phyloP scores from a whole-genome alignment of 2,888 invertebrate species.

The Hemicrepidius hirtus region DNA sequence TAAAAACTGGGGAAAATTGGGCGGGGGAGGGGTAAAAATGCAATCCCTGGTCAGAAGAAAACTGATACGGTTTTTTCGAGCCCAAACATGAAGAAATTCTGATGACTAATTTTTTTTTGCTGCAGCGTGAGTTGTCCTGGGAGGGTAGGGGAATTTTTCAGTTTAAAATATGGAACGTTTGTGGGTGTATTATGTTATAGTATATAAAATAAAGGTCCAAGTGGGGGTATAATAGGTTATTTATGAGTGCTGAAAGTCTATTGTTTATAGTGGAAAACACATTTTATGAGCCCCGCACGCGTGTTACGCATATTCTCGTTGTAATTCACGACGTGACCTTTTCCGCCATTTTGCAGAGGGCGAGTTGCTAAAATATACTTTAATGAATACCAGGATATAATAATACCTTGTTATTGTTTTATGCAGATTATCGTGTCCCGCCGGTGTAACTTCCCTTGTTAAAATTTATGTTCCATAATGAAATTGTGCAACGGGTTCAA shows the following conservation, averaged over 20 bases:
- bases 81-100: no score
- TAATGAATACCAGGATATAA: slow-evolving; percentile 44
- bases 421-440: slow-evolving; percentile 38
- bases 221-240: slow-evolving; percentile 13
- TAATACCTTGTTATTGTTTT: slow-evolving; percentile 43
- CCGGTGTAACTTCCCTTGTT: slow-evolving; percentile 20
- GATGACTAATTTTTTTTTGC: no score
- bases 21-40: no score
- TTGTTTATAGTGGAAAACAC: slow-evolving; percentile 34
- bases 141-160: no score
- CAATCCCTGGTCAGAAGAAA: no score
- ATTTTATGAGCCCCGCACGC: slow-evolving; percentile 39
- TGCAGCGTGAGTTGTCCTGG: no score
- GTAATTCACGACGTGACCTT: slow-evolving; percentile 40
- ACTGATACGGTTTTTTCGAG: no score
- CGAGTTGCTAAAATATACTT: slow-evolving; percentile 35
- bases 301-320: slow-evolving; percentile 21
- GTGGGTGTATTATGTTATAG: no score
- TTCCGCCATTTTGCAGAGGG: slow-evolving; percentile 31
- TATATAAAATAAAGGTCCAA: slow-evolving; percentile 6
- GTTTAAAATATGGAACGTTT: no score
- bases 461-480: slow-evolving; percentile 33
- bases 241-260: slow-evolving; percentile 24
- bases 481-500: slow-evolving; percentile 15
- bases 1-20: no score